These are phyloP conservation scores for Spea multiplicata DNA, from an alignment of 2,113 vertebrate species.

Conservation along the genomic window DNA sequence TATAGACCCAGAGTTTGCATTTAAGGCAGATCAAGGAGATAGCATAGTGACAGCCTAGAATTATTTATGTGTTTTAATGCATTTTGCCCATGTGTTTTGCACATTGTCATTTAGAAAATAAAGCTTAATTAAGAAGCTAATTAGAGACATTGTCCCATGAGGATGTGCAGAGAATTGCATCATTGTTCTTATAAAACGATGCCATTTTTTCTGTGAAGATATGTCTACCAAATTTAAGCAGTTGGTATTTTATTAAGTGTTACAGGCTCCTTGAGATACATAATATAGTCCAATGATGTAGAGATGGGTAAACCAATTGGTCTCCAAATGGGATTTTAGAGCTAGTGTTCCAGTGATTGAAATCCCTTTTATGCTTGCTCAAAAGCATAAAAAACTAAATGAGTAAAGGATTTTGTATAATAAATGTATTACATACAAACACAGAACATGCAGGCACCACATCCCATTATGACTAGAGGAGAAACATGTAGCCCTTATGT, in stretches of 20 bases:
- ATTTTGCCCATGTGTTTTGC: conserved; percentile 26
- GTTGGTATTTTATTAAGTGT: neutral
- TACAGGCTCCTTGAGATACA: no score
- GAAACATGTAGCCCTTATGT: no score
- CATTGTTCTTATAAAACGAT: conserved; percentile 6
- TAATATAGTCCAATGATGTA: no score
- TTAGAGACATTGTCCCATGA: conserved; percentile 29
- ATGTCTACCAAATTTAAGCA: neutral
- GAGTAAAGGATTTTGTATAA: no score
- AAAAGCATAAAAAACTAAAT: no score
- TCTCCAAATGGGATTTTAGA: no score
- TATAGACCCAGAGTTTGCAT: neutral
- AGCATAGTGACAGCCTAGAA: neutral
- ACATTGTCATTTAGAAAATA: neutral
- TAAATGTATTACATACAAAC: no score
- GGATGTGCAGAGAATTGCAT: neutral
- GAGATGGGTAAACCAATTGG: no score
- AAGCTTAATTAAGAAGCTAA: conserved; percentile 38
- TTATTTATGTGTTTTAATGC: neutral
- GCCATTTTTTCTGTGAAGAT: neutral
- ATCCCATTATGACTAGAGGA: no score
- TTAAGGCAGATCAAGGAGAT: conserved; percentile 15
- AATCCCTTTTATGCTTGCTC: no score
- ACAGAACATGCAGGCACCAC: no score
- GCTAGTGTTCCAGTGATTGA: no score